Conservation (phyloP, 2,888 invertebrate species). For the Caenorhabditis doughertyi region DNA sequence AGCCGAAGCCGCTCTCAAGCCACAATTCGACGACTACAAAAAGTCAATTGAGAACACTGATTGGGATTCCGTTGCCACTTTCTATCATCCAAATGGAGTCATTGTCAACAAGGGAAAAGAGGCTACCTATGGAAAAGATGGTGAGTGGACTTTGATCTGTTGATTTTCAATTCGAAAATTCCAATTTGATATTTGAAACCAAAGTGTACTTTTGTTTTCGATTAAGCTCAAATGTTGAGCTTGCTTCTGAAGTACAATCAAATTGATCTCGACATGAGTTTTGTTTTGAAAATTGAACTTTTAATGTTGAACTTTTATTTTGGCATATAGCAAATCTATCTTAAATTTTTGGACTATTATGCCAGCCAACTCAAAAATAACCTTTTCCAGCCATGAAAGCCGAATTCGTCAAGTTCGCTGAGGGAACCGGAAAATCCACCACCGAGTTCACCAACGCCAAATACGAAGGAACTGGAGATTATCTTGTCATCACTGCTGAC, state of each 20-base stretch:
- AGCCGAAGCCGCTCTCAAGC: conserved; percentile 21
- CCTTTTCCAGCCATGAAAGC: conserved; percentile 9
- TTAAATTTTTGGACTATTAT: too few species aligned
- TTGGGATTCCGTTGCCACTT: conserved; percentile 20
- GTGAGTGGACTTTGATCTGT: background rate
- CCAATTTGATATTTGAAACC: too few species aligned
- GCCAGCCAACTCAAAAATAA: too few species aligned
- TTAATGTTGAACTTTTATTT: too few species aligned
- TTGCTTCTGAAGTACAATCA: too few species aligned
- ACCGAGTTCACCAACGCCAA: conserved; percentile 36
- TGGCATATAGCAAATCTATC: too few species aligned
- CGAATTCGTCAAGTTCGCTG: conserved; percentile 42
- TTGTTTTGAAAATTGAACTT: too few species aligned
- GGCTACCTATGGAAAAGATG: conserved; percentile 27
- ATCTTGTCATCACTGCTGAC: conserved; percentile 53
- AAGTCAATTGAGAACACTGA: conserved; percentile 21
- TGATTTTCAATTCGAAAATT: too few species aligned
- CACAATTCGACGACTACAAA: conserved; percentile 20
- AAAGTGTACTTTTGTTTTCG: too few species aligned
- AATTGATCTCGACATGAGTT: too few species aligned
- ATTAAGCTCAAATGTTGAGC: too few species aligned
- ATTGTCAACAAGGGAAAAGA: conserved; percentile 28
- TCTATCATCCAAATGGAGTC: conserved; percentile 58
- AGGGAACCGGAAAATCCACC: conserved; percentile 32
- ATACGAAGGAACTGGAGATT: conserved; percentile 56